phyloP scores from a whole-genome alignment of 2,888 invertebrate genomes.

The Trypoxylon attenuatum region DNA sequence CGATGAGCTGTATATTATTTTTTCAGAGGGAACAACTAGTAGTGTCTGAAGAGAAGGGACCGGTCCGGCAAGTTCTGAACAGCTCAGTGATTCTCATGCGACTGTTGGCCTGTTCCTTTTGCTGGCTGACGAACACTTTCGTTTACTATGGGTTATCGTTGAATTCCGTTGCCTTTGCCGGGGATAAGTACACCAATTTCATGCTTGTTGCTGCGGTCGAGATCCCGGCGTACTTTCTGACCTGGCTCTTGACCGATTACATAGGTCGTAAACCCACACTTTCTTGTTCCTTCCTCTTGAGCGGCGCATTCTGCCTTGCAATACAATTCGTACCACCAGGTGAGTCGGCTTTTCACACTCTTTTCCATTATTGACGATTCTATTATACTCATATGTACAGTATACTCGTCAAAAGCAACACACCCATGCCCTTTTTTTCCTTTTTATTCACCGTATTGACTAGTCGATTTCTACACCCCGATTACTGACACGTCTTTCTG shows the following conservation, averaged over 20 bases:
- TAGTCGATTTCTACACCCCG: too few relatives aligned
- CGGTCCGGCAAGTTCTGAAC: constrained; percentile 75
- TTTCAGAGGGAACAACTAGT: constrained; percentile 30
- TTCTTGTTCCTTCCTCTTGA: constrained; percentile 79
- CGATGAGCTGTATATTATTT: background rate
- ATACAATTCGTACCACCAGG: constrained; percentile 78
- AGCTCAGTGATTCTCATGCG: constrained; percentile 77
- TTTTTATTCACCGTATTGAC: too few relatives aligned
- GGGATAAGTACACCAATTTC: constrained; percentile 86
- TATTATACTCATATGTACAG: too few relatives aligned
- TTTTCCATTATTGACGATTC: too few relatives aligned
- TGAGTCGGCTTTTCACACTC: constrained; percentile 72
- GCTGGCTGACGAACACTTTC: constrained; percentile 87
- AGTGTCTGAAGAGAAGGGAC: constrained; percentile 28
- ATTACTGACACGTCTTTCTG: background rate
- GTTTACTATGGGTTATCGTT: constrained; percentile 88
- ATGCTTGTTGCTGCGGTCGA: constrained; percentile 82
- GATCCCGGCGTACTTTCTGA: constrained; percentile 83
- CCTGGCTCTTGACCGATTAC: constrained; percentile 79
- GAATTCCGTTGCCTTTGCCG: constrained; percentile 84
- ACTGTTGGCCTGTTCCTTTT: constrained; percentile 82
- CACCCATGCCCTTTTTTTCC: too few relatives aligned
- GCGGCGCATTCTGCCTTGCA: constrained; percentile 78
- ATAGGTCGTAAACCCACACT: constrained; percentile 77
- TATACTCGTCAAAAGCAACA: too few relatives aligned